Conservation (phyloP, 1,140 invertebrate species). For the Drosophila yakuba region DNA sequence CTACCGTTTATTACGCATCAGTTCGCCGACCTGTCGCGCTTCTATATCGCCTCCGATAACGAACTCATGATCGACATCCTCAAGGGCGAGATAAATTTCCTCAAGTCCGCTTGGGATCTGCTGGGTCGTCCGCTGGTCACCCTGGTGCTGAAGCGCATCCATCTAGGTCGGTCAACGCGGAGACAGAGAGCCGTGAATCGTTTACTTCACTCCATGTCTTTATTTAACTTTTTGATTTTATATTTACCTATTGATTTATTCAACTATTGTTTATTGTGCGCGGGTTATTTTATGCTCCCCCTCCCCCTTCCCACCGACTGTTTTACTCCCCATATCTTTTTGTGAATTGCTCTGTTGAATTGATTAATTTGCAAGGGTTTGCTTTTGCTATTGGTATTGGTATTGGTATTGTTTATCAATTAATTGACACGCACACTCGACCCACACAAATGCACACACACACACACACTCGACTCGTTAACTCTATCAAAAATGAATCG, state of each 20-base stretch:
- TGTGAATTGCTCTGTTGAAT: conserved; percentile 32
- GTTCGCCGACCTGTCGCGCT: conserved; percentile 97
- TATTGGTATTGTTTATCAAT: conserved; percentile 49
- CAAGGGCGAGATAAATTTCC: conserved; percentile 97
- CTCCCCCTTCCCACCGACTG: conserved; percentile 1
- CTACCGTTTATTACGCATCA: conserved; percentile 85
- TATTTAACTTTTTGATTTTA: conserved; percentile 17
- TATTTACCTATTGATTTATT: background rate
- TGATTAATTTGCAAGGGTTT: conserved; percentile 51
- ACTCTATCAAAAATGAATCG: conserved; percentile 22
- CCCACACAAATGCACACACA: conserved; percentile 27
- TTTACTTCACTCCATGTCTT: conserved; percentile 17
- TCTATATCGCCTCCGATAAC: conserved; percentile 98
- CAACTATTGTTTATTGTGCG: conserved; percentile 21
- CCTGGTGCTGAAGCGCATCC: conserved; percentile 93
- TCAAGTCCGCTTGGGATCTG: conserved; percentile 98
- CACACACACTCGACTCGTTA: conserved; percentile 31
- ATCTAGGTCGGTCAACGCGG: conserved; percentile 92
- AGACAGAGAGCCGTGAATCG: conserved; percentile 5
- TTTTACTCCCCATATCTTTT: conserved; percentile 13
- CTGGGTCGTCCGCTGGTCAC: conserved; percentile 95
- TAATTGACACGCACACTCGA: conserved; percentile 35
- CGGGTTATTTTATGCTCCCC: conserved; percentile 20
- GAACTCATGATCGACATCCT: conserved; percentile 98
- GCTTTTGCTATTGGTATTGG: conserved; percentile 56